These are phyloP conservation scores for Hydractinia symbiolongicarpus DNA, from an alignment of 30 jellyfish, hydroid and myxozoan species.

Conservation along the genomic window DNA sequence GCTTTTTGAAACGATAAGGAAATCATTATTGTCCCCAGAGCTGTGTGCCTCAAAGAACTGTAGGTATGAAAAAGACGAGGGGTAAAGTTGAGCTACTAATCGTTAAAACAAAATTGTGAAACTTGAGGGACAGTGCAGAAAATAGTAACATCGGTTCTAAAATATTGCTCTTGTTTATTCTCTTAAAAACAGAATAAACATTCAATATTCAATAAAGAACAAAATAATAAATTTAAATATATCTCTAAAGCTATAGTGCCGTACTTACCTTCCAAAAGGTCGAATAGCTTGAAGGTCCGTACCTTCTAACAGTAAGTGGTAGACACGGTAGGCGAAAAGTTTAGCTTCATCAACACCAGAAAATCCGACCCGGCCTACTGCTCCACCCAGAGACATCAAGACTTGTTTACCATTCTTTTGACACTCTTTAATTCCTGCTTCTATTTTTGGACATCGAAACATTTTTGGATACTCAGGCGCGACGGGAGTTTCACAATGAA, in stretches of 20 bases:
- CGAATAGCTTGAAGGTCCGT: constrained; percentile 43
- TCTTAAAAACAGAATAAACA: too few relatives aligned
- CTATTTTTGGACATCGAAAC: constrained; percentile 78
- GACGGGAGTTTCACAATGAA: constrained; percentile 88
- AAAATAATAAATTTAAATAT: too few relatives aligned
- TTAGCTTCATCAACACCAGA: constrained; percentile 67
- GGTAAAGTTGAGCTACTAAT: too few relatives aligned
- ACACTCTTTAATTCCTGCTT: constrained; percentile 71
- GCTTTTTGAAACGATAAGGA: too few relatives aligned
- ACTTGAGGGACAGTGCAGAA: too few relatives aligned
- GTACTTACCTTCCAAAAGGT: constrained; percentile 88
- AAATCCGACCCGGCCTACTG: constrained; percentile 92
- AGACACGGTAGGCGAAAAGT: constrained; percentile 69
- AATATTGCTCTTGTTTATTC: too few relatives aligned
- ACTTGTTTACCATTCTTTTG: constrained; percentile 86
- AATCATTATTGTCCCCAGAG: too few relatives aligned
- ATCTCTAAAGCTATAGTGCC: not conserved
- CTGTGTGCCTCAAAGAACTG: too few relatives aligned
- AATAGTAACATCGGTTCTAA: too few relatives aligned
- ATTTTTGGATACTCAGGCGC: constrained; percentile 70
- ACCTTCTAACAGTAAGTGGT: constrained; percentile 84
- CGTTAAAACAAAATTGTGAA: too few relatives aligned
- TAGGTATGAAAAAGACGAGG: too few relatives aligned
- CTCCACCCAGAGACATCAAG: constrained; percentile 94
- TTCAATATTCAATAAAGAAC: too few relatives aligned